phyloP scores from a whole-genome alignment of 1,140 invertebrate species.

The Drosophila orosa region DNA sequence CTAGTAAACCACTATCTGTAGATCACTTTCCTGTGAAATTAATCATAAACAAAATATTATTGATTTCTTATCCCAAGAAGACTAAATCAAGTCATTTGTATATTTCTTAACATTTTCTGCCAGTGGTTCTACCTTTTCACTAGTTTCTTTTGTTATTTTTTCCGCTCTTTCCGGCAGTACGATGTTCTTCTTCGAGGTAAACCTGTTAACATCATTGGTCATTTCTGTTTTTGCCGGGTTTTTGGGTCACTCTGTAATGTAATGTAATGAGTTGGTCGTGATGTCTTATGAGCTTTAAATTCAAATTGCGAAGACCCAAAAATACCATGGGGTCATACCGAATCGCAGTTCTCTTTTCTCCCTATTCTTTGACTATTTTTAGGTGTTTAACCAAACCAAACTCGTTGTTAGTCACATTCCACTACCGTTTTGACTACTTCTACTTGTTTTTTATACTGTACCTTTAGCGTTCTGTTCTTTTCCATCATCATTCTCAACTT shows the following conservation, averaged over 20 bases:
- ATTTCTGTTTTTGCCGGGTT: slow-evolving; percentile 45
- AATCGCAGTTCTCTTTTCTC: slow-evolving; percentile 11
- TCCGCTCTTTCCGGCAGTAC: slow-evolving; percentile 14
- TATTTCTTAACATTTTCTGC: slow-evolving; percentile 1
- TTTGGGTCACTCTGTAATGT: slow-evolving; percentile 61
- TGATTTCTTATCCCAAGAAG: neutral
- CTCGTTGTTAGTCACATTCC: slow-evolving; percentile 38
- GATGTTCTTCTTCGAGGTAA: slow-evolving; percentile 42
- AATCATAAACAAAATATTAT: no score
- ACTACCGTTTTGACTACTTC: slow-evolving; percentile 16
- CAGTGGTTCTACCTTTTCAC: neutral
- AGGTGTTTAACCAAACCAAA: slow-evolving; percentile 33
- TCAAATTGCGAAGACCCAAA: slow-evolving; percentile 57
- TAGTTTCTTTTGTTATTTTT: slow-evolving; percentile 33
- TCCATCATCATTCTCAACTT: slow-evolving; percentile 2
- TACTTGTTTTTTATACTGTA: slow-evolving; percentile 15
- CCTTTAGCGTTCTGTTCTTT: slow-evolving; percentile 11
- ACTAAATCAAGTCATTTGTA: neutral
- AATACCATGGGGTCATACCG: slow-evolving; percentile 46
- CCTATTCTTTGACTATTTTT: slow-evolving; percentile 22
- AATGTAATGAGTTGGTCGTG: slow-evolving; percentile 73
- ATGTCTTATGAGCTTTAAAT: slow-evolving; percentile 75
- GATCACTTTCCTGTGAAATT: neutral
- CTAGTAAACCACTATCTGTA: no score
- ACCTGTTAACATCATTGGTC: slow-evolving; percentile 34